These are phyloP conservation scores for Boulengeromyrus knoepffleri DNA, from an alignment of 2,113 vertebrate species.

Conservation along the genomic window DNA sequence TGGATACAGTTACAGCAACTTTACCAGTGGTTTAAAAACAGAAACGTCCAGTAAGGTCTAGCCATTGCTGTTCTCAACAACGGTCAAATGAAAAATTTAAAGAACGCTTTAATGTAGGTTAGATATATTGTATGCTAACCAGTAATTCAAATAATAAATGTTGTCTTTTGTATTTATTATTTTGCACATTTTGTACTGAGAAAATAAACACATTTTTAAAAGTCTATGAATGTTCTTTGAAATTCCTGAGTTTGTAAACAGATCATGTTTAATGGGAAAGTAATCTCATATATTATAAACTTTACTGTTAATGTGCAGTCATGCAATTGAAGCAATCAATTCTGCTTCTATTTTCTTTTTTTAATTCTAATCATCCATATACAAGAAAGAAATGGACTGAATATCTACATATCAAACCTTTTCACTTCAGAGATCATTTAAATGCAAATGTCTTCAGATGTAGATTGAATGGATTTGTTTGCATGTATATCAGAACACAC, in stretches of 20 bases:
- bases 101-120: neutral
- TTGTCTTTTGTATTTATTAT: slow-evolving; percentile 19
- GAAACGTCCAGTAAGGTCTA: neutral
- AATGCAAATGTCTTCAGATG: slow-evolving; percentile 8
- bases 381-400: neutral
- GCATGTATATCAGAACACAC: neutral
- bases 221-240: neutral
- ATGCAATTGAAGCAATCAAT: neutral
- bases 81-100: neutral
- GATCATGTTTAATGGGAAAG: neutral
- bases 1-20: neutral
- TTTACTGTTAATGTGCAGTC: neutral
- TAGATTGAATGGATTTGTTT: neutral
- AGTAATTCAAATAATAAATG: neutral
- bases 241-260: neutral
- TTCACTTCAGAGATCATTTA: slow-evolving; percentile 7
- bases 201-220: slow-evolving; percentile 10
- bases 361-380: neutral
- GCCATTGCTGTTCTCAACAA: neutral
- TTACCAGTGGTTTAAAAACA: neutral
- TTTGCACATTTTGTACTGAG: slow-evolving; percentile 16
- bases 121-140: neutral
- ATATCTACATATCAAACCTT: neutral
- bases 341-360: neutral
- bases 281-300: neutral